A percentile compares a stretch with the other conserved stretches of the same genome.
phyloP scores from a whole-genome alignment of 2,797 vertebrate genomes.

The Salarias fasciatus region DNA sequence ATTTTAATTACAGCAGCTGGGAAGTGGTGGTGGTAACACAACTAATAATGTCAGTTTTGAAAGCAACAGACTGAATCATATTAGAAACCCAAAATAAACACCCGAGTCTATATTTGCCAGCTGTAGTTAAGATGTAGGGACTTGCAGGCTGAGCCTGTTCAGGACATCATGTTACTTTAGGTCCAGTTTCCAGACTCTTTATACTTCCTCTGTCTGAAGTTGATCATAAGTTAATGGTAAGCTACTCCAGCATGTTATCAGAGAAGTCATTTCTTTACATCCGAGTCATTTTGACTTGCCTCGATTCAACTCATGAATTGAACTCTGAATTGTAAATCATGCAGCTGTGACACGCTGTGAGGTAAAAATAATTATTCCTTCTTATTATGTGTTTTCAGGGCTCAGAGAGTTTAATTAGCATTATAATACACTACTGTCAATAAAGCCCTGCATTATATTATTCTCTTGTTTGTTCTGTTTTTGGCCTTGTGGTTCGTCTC shows the following conservation, averaged over 20 bases:
- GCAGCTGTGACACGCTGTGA: not conserved
- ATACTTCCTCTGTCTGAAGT: too few relatives aligned
- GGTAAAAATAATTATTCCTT: not conserved
- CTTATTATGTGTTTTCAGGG: not conserved
- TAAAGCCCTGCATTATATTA: not conserved
- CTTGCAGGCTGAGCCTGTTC: not conserved
- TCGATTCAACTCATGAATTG: not conserved
- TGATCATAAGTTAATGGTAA: too few relatives aligned
- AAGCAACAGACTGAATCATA: not conserved
- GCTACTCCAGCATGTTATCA: too few relatives aligned
- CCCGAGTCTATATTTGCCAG: not conserved
- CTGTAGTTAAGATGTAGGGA: not conserved
- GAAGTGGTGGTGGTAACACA: not conserved
- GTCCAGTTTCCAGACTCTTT: too few relatives aligned
- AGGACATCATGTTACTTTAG: not conserved
- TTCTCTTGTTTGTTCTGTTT: not conserved
- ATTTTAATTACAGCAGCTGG: constrained; percentile 11
- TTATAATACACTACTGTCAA: not conserved
- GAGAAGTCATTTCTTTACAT: not conserved
- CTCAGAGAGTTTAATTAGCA: not conserved
- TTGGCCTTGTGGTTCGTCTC: not conserved
- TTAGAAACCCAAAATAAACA: not conserved
- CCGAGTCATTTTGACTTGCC: not conserved
- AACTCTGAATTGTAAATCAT: not conserved
- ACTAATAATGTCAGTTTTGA: not conserved